Evolutionary conservation across 2,888 invertebrate genomes (phyloP), one percentile per base, ranked within the genome.

Genomic region (Patella caerulea): DNA sequence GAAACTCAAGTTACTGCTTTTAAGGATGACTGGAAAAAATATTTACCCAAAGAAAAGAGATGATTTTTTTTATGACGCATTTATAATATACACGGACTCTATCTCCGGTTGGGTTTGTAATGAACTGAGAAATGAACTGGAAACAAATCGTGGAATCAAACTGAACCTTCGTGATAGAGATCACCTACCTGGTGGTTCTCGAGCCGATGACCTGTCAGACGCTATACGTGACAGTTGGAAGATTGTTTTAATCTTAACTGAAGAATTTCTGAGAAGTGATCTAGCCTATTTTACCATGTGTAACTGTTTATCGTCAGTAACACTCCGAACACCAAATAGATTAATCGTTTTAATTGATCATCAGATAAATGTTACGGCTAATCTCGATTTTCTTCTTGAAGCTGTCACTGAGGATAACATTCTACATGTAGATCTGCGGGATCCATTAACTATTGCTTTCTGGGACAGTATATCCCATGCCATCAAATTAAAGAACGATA

Each of bases 21-120:
- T 59, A 11, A 17, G 59, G 17, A 17, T 59, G 17, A 59, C 11
- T 59, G 59, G 59, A 59, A 17, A 59, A 59, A 9, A 59, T 59
- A n/a, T 59, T n/a, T 59, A 59, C 59, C 59, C 59, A 14, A 59
- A 59, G 15, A n/a, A 59, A 59, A 59, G 59, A 59, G 15, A n/a
- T 59, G 59, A 59, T 5, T 59, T 59, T 59, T 1, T 59, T n/a
- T n/a, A 59, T n/a, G 59, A 59, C 15, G 59, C 59, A 14, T 15
- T 59, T 15, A n/a, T 59, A 14, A 15, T n/a, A n/a, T 15, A 59
- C n/a, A n/a, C n/a, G 15, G 2, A 59, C 19, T 59, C 59, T 19
- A 59, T 19, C 2, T 17, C 17, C 19, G 15, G 17, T 19, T 59
- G 17, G n/a, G 19, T 59, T 19, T 19, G 17, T 59, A 59, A 59